Percentiles rank a stretch among this genome's conserved stretches.
phyloP scores from a whole-genome alignment of 2,888 invertebrate genomes.

The Thysanoteuthis rhombus region DNA sequence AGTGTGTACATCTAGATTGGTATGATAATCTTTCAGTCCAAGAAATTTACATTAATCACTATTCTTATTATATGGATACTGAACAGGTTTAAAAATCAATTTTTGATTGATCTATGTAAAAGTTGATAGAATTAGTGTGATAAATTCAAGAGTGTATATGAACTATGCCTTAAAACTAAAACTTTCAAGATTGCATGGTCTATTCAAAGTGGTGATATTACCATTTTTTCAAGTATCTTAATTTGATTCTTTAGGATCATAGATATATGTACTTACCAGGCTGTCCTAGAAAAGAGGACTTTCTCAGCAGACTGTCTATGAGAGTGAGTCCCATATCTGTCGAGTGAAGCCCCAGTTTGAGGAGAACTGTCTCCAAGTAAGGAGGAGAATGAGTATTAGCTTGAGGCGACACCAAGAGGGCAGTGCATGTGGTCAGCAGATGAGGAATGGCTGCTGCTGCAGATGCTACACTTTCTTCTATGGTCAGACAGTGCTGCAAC shows the following conservation, averaged over 20 bases:
- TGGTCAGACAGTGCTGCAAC: conserved; percentile 79
- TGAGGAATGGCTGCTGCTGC: conserved; percentile 77
- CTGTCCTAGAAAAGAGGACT: conserved; percentile 36
- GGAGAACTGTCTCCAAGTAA: conserved; percentile 77
- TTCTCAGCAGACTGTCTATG: conserved; percentile 59
- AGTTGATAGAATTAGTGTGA: background rate
- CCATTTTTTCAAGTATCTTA: background rate
- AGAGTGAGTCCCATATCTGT: conserved; percentile 69
- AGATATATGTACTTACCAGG: conserved; percentile 36
- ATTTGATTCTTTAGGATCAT: background rate
- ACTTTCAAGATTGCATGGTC: no score
- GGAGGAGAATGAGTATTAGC: conserved; percentile 73
- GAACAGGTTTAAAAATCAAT: background rate
- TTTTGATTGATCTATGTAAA: background rate
- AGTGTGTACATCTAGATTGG: background rate
- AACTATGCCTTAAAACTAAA: no score
- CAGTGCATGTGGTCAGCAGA: conserved; percentile 78
- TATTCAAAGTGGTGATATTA: background rate
- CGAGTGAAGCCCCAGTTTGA: conserved; percentile 77
- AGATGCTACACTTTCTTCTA: conserved; percentile 54
- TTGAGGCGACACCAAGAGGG: conserved; percentile 78
- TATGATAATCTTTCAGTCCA: background rate
- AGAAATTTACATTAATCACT: background rate
- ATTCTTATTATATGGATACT: background rate
- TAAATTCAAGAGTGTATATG: background rate